Evolutionary conservation across 2,113 vertebrate genomes (phyloP), one percentile per base, ranked within the genome.

Genomic region (Psilopsiagon aymara): DNA sequence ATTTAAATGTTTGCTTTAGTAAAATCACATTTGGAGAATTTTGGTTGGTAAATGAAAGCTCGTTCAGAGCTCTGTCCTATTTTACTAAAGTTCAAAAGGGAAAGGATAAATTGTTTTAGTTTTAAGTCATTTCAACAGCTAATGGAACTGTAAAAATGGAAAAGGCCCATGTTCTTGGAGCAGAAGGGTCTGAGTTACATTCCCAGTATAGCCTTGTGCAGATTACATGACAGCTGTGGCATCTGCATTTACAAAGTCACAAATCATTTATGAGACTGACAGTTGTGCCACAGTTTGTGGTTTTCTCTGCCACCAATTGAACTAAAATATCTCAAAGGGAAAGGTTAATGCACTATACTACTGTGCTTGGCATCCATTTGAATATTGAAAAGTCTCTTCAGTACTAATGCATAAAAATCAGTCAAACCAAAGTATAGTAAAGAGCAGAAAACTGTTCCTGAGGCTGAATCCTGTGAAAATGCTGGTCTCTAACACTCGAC

Each of bases 321-420:
- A 96, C 95, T 96, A 88, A 94, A 93, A 94, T 91, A 94, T 96
- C 88, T 96, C 90, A 94, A 79, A 96, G 95, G 83, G 92, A 96
- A 97, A 96, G 90, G 95, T 96, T 97, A 96, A 96, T 94, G 93
- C 90, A 93, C 92, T 96, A 21, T 82, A 92, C 93, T 94, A 96
- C 94, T 92, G 79, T 86, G 82, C 82, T 94, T 96, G 90, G 92
- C 92, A 95, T 88, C 75, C 76, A 86, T 95, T 96, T 96, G 93
- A 96, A 96, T 96, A 92, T 91, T 94, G 79, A 94, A 95, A 94
- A 86, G 53, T 88, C 64, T 92, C 59, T 74, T 89, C 74, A 59
- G 29, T 77, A 85, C 68, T 95, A 91, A 94, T 90, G 87, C 76
- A 94, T 96, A 93, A 94, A 96, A 92, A 95, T 92, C 90, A 95